Evolutionary conservation across 2,797 vertebrate genomes (phyloP).

Genomic region (Xenentodon cancila): DNA sequence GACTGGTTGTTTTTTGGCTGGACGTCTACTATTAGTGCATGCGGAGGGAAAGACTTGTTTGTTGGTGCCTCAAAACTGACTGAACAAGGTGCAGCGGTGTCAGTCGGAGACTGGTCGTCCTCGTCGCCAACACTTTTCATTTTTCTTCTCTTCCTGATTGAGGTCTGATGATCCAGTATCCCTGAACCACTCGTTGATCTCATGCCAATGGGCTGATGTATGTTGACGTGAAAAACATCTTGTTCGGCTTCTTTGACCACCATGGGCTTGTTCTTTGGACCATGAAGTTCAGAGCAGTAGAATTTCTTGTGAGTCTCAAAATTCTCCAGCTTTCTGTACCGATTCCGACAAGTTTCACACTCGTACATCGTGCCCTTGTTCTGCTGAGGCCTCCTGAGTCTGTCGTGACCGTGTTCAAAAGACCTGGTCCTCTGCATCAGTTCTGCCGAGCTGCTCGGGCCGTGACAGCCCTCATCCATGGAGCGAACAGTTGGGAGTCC

Average conservation of each 20-base stretch:
- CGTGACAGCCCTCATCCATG: slow-evolving; percentile 88
- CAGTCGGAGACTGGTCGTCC: slow-evolving; percentile 91
- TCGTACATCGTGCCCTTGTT: slow-evolving; percentile 98
- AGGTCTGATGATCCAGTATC: slow-evolving; percentile 89
- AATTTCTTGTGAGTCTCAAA: slow-evolving; percentile 99
- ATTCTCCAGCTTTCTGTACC: slow-evolving; percentile 97
- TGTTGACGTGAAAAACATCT: slow-evolving; percentile 76
- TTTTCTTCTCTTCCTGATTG: slow-evolving; percentile 95
- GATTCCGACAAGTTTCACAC: slow-evolving; percentile 97
- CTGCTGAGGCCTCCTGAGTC: slow-evolving; percentile 89
- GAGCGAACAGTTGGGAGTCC: slow-evolving; percentile 83
- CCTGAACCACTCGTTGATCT: slow-evolving; percentile 82
- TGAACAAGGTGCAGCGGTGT: slow-evolving; percentile 79
- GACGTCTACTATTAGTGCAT: slow-evolving; percentile 74
- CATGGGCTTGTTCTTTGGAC: slow-evolving; percentile 92
- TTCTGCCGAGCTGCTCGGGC: slow-evolving; percentile 80
- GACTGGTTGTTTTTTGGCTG: slow-evolving; percentile 79
- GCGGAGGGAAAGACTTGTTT: slow-evolving; percentile 74
- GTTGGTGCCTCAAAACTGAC: slow-evolving; percentile 81
- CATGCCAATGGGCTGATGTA: slow-evolving; percentile 83
- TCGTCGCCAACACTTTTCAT: slow-evolving; percentile 99
- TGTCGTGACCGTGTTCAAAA: slow-evolving; percentile 86
- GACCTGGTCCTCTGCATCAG: slow-evolving; percentile 86
- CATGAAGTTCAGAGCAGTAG: slow-evolving; percentile 98
- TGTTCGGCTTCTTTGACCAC: slow-evolving; percentile 86